Base-by-base conservation (phyloP, 2,113 vertebrate genomes). In the Pao palembangensis region DNA sequence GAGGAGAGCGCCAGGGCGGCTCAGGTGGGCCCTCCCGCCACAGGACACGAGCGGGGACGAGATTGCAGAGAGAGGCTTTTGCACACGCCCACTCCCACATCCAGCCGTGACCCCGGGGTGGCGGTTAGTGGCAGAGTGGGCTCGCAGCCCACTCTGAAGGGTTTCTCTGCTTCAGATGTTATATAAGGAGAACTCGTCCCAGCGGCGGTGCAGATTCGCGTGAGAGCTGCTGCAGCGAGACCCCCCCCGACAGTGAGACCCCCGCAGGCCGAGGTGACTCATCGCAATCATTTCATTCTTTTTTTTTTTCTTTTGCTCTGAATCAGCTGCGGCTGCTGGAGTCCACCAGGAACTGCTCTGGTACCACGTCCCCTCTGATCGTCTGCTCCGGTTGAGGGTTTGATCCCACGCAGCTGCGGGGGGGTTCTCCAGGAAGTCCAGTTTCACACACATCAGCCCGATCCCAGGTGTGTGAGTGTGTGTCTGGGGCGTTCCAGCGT, bases 251-350 rank as follows among this genome's bases (percentile, higher is more conserved):
- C 69, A 81, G 71, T 55, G 14, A 68, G n/a, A 66, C 64, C 81
- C 80, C 81, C 75, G 71, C 63, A 59, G 73, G 76, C 58, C 58
- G 64, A 72, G 61, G 73, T 78, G 79, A 87, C 80, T 83, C 76
- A 78, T 80, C 80, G 71, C 69, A 75, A 74, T 59, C 58, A 20
- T 57, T 61, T 47, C 16, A 52, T 58, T 54, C 61, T 50, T 57
- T 64, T 74, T 72, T 44, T 53, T 44, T 31, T n/a, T n/a, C n/a
- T n/a, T n/a, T n/a, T n/a, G 20, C 64, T 66, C 55, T 41, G 48
- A 64, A 81, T 83, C 56, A 71, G 64, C 78, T 76, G 76, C 81
- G 79, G 74, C 88, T 82, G 69, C 59, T 75, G 69, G 74, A 52
- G 31, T 68, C 67, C 77, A 46, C 23, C 23, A 64, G 51, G 62